Evolutionary conservation across 2,797 vertebrate species (phyloP).

Genomic region (Enteromius viviparus): DNA sequence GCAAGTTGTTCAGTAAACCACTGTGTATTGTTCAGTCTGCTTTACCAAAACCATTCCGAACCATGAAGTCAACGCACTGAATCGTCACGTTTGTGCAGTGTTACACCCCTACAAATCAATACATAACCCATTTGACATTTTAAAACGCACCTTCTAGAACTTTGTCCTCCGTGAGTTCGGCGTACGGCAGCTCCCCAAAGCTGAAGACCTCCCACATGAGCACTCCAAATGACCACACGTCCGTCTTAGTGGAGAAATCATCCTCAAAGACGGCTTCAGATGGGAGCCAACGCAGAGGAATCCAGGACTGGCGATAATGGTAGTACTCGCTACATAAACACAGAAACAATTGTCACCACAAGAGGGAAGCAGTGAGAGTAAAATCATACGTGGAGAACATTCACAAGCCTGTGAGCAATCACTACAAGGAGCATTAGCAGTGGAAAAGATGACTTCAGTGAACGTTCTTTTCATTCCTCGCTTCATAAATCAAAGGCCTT

Average conservation of each 20-base stretch:
- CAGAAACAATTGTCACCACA: background rate
- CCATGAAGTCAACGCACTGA: background rate
- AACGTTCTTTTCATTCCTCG: background rate
- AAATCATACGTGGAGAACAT: background rate
- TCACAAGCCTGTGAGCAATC: background rate
- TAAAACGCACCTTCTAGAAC: slow-evolving; percentile 76
- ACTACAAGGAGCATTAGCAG: background rate
- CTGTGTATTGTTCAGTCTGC: background rate
- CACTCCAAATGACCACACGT: slow-evolving; percentile 87
- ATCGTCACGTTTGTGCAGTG: background rate
- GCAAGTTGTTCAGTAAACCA: too few species aligned
- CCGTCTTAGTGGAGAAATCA: slow-evolving; percentile 88
- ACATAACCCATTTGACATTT: background rate
- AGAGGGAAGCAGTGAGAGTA: slow-evolving; percentile 6
- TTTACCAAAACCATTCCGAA: background rate
- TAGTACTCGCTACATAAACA: slow-evolving; percentile 81
- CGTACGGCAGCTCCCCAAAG: slow-evolving; percentile 83
- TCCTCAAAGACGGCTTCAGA: slow-evolving; percentile 85
- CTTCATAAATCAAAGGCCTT: background rate
- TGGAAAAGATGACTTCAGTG: background rate
- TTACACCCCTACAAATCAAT: background rate
- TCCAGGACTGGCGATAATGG: slow-evolving; percentile 86
- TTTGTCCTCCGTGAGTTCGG: slow-evolving; percentile 78
- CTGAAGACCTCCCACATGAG: slow-evolving; percentile 90
- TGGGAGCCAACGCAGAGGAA: slow-evolving; percentile 88